phyloP scores from a whole-genome alignment of 1,140 invertebrate genomes.

The Hestina assimilis region DNA sequence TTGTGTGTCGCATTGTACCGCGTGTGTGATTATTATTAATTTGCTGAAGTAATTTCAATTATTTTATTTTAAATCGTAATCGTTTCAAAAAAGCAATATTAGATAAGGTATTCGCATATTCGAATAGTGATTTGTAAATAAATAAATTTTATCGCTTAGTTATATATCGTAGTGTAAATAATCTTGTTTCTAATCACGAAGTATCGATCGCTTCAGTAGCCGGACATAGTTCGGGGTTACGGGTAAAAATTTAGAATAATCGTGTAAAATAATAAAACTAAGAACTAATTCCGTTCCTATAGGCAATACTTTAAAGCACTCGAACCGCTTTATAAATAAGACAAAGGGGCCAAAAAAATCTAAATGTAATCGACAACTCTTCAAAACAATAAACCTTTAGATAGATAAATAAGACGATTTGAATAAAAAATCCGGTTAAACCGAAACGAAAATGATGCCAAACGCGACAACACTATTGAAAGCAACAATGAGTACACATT shows the following conservation, averaged over 20 bases:
- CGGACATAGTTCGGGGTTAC: slow-evolving; percentile 36
- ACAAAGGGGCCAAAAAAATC: slow-evolving; percentile 40
- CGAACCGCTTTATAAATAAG: slow-evolving; percentile 9
- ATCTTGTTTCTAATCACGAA: slow-evolving; percentile 8
- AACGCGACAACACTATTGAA: slow-evolving; percentile 43
- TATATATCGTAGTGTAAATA: slow-evolving; percentile 24
- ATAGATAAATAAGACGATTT: slow-evolving; percentile 24
- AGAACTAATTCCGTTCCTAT: slow-evolving; percentile 58
- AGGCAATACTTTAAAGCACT: slow-evolving; percentile 43
- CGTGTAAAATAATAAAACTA: not conserved
- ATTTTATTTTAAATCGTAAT: slow-evolving; percentile 30
- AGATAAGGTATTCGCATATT: slow-evolving; percentile 34
- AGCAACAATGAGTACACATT: slow-evolving; percentile 49
- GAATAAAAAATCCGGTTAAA: slow-evolving; percentile 6
- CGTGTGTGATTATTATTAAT: slow-evolving; percentile 49
- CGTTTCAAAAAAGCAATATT: slow-evolving; percentile 61
- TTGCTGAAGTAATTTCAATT: slow-evolving; percentile 44
- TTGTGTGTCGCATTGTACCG: slow-evolving; percentile 48
- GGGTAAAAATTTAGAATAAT: slow-evolving; percentile 38
- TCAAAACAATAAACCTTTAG: slow-evolving; percentile 26
- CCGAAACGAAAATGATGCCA: slow-evolving; percentile 48
- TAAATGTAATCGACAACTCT: slow-evolving; percentile 4
- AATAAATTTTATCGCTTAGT: slow-evolving; percentile 14
- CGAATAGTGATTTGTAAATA: slow-evolving; percentile 15
- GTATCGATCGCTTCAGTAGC: not conserved